Conservation (phyloP, 2,888 invertebrate species). For the Tenthredo distinguenda region DNA sequence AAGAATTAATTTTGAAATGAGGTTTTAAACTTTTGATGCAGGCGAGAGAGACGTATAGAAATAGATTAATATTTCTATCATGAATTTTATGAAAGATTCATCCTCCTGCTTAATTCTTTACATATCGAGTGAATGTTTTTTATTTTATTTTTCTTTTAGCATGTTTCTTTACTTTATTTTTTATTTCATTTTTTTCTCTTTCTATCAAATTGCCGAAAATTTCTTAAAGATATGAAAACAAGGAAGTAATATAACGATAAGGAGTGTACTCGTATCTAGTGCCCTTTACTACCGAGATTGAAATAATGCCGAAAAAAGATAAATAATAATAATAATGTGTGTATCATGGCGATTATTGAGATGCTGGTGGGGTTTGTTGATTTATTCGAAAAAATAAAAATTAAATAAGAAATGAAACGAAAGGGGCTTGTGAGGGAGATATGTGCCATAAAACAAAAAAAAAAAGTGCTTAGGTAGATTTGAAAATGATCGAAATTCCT, state of each 20-base stretch:
- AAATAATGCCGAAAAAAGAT: neutral
- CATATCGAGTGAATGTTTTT: neutral
- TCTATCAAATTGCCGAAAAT: neutral
- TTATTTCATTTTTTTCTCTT: slow-evolving; percentile 42
- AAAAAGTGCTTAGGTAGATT: slow-evolving; percentile 64
- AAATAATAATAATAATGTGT: neutral
- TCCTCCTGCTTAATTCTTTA: neutral
- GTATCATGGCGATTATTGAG: neutral
- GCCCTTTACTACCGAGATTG: slow-evolving; percentile 24
- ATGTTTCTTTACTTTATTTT: slow-evolving; percentile 14
- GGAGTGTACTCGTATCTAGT: slow-evolving; percentile 32
- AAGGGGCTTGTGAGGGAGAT: slow-evolving; percentile 62
- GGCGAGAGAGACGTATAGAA: neutral
- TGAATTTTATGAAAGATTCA: neutral
- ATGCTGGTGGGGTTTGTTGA: neutral
- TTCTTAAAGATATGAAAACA: neutral
- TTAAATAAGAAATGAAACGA: neutral
- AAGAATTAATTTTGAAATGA: neutral
- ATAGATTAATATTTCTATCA: neutral
- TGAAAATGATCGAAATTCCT: slow-evolving; percentile 51
- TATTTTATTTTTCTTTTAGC: neutral
- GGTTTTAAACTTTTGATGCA: neutral
- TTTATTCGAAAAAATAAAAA: slow-evolving; percentile 37
- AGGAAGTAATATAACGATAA: neutral
- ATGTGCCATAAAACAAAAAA: slow-evolving; percentile 69